Evolutionary conservation across 2,888 invertebrate genomes (phyloP).

Genomic region (Podabrus alpinus): DNA sequence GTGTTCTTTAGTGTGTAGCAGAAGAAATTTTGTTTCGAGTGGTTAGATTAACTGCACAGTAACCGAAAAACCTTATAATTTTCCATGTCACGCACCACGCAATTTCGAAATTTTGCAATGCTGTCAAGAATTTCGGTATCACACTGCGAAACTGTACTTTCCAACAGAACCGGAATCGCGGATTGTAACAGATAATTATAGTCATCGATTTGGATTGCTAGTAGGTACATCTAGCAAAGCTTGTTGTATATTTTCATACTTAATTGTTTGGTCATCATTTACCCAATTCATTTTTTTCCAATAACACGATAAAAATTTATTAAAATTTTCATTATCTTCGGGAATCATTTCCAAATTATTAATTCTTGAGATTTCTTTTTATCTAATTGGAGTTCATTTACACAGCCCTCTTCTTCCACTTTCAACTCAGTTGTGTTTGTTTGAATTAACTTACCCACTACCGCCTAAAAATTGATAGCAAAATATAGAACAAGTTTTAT

Average conservation of each 20-base stretch:
- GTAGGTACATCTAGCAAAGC: background rate
- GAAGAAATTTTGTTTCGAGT: too few relatives aligned
- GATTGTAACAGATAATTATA: too few relatives aligned
- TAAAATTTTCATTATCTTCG: background rate
- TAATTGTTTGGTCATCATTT: background rate
- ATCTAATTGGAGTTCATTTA: background rate
- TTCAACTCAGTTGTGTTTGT: background rate
- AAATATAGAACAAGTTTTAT: background rate
- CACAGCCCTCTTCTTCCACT: background rate
- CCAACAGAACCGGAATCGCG: too few relatives aligned
- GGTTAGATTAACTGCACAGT: too few relatives aligned
- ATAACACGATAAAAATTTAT: background rate
- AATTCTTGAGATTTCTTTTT: background rate
- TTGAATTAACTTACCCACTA: background rate
- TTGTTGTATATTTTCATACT: background rate
- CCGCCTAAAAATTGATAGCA: background rate
- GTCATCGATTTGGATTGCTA: too few relatives aligned
- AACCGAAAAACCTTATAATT: too few relatives aligned
- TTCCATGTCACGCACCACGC: too few relatives aligned
- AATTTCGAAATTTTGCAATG: too few relatives aligned
- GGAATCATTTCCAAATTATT: background rate
- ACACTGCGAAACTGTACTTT: too few relatives aligned
- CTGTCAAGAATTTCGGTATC: too few relatives aligned
- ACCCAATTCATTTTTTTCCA: background rate
- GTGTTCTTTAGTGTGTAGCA: too few relatives aligned